Evolutionary conservation across 2,888 invertebrate genomes (phyloP).

Genomic region (Drosophila flavopinicola): DNA sequence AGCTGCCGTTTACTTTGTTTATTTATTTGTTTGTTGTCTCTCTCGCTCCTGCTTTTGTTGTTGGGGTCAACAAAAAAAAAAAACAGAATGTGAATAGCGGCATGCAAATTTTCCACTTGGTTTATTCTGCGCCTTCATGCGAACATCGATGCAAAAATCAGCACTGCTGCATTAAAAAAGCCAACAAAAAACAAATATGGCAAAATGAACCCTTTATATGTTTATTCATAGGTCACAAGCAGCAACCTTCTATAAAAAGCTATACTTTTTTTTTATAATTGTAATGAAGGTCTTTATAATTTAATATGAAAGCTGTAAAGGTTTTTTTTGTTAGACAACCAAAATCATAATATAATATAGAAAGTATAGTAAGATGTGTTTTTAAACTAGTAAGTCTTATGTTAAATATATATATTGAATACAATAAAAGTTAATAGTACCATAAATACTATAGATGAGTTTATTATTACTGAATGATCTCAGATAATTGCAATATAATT

Average conservation of each 20-base stretch:
- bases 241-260: not conserved
- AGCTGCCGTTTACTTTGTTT: slow-evolving; percentile 54
- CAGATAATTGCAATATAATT: not conserved
- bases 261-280: not conserved
- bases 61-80: slow-evolving; percentile 31
- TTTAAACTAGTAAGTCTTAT: too few species aligned
- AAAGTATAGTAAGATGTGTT: too few species aligned
- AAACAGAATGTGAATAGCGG: slow-evolving; percentile 52
- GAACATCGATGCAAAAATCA: slow-evolving; percentile 76
- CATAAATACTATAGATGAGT: not conserved
- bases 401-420: too few species aligned
- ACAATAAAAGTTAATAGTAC: too few species aligned
- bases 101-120: slow-evolving; percentile 82
- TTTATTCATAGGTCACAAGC: slow-evolving; percentile 15
- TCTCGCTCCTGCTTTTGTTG: slow-evolving; percentile 5
- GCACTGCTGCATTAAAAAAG: slow-evolving; percentile 37
- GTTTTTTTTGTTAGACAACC: too few species aligned
- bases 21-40: slow-evolving; percentile 44
- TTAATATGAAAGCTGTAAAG: not conserved
- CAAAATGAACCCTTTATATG: slow-evolving; percentile 31
- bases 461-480: not conserved
- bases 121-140: slow-evolving; percentile 82
- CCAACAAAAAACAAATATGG: slow-evolving; percentile 34
- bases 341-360: too few species aligned
- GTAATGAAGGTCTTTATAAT: not conserved